These are phyloP conservation scores for Shinisaurus crocodilurus DNA, from an alignment of 2,113 vertebrate genomes.

Conservation along the genomic window DNA sequence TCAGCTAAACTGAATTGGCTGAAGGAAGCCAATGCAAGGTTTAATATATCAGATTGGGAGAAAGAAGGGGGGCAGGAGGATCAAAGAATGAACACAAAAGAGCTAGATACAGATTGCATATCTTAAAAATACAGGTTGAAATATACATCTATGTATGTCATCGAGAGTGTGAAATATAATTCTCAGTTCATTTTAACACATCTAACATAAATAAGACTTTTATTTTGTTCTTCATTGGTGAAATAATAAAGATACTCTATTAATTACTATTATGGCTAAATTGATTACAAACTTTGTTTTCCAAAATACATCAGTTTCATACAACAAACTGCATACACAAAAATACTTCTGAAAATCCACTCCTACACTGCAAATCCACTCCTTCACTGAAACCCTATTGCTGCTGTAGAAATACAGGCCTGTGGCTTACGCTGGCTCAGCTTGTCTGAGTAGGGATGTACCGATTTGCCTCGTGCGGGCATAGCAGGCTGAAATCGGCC, in stretches of 20 bases:
- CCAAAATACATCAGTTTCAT: neutral
- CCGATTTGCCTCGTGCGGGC: no score
- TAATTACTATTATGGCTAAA: neutral
- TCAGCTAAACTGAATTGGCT: constrained; percentile 13
- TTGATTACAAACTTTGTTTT: neutral
- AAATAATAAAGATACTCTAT: neutral
- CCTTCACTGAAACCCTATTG: no score
- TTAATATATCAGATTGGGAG: neutral
- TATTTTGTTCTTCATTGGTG: neutral
- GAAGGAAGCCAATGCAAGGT: neutral
- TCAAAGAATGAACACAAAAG: constrained; percentile 22
- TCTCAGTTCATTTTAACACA: constrained; percentile 22
- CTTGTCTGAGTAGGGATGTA: no score
- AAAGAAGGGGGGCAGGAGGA: neutral
- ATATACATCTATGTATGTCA: neutral
- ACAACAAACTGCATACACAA: neutral
- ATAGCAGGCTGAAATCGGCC: no score
- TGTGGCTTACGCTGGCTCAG: no score
- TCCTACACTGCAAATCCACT: neutral
- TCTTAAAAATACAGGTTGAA: constrained; percentile 15
- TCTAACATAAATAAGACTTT: neutral
- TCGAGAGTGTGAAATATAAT: neutral
- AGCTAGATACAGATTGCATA: constrained; percentile 34
- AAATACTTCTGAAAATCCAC: neutral
- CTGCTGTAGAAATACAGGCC: neutral